Evolutionary conservation across 2,113 vertebrate species (phyloP), one percentile per base, ranked within the genome.

Genomic region (Butorides virescens): DNA sequence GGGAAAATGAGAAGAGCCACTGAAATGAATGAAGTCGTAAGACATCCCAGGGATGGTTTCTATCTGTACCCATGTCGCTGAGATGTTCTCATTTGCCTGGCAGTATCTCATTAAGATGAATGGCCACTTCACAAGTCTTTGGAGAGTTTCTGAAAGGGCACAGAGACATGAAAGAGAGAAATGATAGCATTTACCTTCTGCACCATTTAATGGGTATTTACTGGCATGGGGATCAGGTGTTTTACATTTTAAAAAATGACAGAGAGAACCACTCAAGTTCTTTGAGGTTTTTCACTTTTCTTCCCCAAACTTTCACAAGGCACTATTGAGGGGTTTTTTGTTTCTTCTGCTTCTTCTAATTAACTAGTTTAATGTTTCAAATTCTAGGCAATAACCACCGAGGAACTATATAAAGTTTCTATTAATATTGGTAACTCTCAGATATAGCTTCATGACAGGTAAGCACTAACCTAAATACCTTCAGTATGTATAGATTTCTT

Each of bases 31-130:
- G 61, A 65, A 93, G 59, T 10, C 5, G 5, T 37, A 44, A 90
- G 21, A 59, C 37, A 88, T 86, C 59, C 47, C 46, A 74, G 67
- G 39, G 29, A 75, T 46, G 39, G n/a, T 79, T 92, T 86, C 47
- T 73, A 7, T 63, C 21, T 26, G 42, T 67, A 88, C 21, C 46
- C 67, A 67, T 1, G 5, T 34, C 63, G 71, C 82, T 88, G 50
- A 79, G 73, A 90, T 90, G 62, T 70, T 90, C 71, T 66, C 68
- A 79, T 70, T 81, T 82, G 46, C 67, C 53, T 83, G 78, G 50
- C 37, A 80, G n/a, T 50, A 93, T 44, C 81, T 95, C 88, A 90
- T 83, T 68, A 83, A 94, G 88, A 90, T 80, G 82, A 96, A 90
- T 59, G 52, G 50, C 71, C 63, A 47, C 49, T 88, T 90, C 49